These are phyloP conservation scores for Pseudomyrmex cubaensis DNA, from an alignment of 1,140 invertebrate genomes.

Conservation along the genomic window DNA sequence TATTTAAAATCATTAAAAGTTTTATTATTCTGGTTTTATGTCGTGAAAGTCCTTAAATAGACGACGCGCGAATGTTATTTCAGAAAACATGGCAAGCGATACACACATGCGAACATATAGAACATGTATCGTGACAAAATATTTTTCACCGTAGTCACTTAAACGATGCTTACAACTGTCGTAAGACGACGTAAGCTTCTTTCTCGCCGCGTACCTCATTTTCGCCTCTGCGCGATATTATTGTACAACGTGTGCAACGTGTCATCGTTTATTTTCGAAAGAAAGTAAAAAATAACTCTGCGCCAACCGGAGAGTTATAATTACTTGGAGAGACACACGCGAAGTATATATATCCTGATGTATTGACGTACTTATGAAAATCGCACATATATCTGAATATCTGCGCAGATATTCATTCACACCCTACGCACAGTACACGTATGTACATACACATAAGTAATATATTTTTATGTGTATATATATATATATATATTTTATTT, in stretches of 20 bases:
- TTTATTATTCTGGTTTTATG: slow-evolving; percentile 2
- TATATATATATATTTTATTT: no score
- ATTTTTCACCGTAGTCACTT: slow-evolving; percentile 52
- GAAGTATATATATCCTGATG: background rate
- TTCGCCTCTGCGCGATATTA: slow-evolving; percentile 26
- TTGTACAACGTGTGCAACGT: background rate
- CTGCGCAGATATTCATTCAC: slow-evolving; percentile 46
- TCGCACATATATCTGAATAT: slow-evolving; percentile 41
- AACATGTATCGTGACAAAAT: slow-evolving; percentile 51
- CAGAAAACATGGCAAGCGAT: slow-evolving; percentile 23
- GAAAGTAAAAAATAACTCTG: background rate
- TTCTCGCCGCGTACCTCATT: slow-evolving; percentile 15
- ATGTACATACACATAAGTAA: no score
- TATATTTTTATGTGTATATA: no score
- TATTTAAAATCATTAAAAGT: slow-evolving; percentile 5
- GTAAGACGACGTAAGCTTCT: slow-evolving; percentile 44
- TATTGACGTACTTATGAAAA: slow-evolving; percentile 70
- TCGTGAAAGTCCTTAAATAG: background rate
- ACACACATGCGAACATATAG: background rate
- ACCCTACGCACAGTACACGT: background rate
- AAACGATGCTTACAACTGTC: slow-evolving; percentile 37
- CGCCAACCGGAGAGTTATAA: background rate
- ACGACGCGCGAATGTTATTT: slow-evolving; percentile 18
- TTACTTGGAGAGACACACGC: no score
- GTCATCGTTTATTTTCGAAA: background rate